A percentile compares a stretch with the other conserved stretches of the same genome.
These are phyloP conservation scores for Amyelois transitella DNA, from an alignment of 1,140 invertebrate genomes.

Conservation along the genomic window DNA sequence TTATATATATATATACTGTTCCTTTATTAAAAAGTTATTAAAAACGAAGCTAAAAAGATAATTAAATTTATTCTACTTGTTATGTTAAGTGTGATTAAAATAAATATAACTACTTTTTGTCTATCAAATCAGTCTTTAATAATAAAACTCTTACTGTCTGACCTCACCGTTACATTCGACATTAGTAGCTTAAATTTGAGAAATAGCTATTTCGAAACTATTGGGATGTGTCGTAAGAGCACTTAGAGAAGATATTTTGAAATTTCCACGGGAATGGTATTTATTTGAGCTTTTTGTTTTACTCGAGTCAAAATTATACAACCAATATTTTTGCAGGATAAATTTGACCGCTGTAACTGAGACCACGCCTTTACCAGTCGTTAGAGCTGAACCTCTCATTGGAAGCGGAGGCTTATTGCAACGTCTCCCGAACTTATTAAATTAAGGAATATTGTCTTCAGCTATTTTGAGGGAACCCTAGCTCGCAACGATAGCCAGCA, in stretches of 20 bases:
- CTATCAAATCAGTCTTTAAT: too few species aligned
- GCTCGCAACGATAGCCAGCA: neutral
- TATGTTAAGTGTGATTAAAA: too few species aligned
- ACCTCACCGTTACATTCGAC: too few species aligned
- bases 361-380: slow-evolving; percentile 2
- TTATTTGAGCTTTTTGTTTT: neutral
- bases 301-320: too few species aligned
- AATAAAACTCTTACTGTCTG: too few species aligned
- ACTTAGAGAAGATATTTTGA: neutral
- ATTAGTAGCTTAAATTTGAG: too few species aligned
- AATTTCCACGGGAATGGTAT: neutral
- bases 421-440: slow-evolving; percentile 26
- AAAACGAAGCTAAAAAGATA: too few species aligned
- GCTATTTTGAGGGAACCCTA: slow-evolving; percentile 11
- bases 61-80: too few species aligned
- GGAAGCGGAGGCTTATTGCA: slow-evolving; percentile 23
- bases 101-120: too few species aligned
- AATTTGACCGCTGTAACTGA: slow-evolving; percentile 1
- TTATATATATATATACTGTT: too few species aligned
- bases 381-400: slow-evolving; percentile 16
- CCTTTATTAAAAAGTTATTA: too few species aligned
- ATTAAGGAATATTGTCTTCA: slow-evolving; percentile 23
- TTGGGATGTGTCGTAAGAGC: neutral
- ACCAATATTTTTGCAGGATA: too few species aligned
- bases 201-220: neutral